Evolutionary conservation across 2,888 invertebrate genomes (phyloP).

Genomic region (Mesorhabditis belari): DNA sequence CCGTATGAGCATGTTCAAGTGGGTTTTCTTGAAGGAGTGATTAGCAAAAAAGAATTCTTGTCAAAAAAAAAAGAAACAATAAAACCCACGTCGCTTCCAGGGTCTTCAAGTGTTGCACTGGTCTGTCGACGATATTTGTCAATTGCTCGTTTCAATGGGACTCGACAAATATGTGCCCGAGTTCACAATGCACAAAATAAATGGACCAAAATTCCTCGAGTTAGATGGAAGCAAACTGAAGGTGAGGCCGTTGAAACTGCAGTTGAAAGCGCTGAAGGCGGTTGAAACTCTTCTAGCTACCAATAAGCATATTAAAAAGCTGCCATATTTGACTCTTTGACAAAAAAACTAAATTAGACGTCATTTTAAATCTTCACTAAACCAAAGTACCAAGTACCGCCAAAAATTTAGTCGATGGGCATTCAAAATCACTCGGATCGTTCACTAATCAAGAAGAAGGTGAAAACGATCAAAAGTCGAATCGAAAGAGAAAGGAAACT

Average conservation of each 20-base stretch:
- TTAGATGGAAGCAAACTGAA: conserved; percentile 87
- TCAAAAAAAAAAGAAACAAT: too few relatives aligned
- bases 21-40: too few relatives aligned
- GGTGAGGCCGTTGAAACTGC: conserved; percentile 51
- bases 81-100: too few relatives aligned
- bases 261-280: background rate
- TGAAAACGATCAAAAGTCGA: conserved; percentile 58
- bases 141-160: conserved; percentile 57
- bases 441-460: conserved; percentile 59
- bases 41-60: too few relatives aligned
- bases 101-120: conserved; percentile 50
- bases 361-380: conserved; percentile 3
- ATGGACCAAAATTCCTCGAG: conserved; percentile 76
- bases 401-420: conserved; percentile 58
- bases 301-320: too few relatives aligned
- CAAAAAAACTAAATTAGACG: background rate
- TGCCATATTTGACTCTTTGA: too few relatives aligned
- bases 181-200: conserved; percentile 79
- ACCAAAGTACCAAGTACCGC: background rate
- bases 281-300: too few relatives aligned
- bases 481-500: conserved; percentile 61
- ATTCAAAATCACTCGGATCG: conserved; percentile 58
- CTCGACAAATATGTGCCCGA: conserved; percentile 79
- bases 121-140: conserved; percentile 49
- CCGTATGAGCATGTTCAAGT: conserved; percentile 25